Evolutionary conservation across 2,797 vertebrate species (phyloP).

Genomic region (Chrysolophus pictus): DNA sequence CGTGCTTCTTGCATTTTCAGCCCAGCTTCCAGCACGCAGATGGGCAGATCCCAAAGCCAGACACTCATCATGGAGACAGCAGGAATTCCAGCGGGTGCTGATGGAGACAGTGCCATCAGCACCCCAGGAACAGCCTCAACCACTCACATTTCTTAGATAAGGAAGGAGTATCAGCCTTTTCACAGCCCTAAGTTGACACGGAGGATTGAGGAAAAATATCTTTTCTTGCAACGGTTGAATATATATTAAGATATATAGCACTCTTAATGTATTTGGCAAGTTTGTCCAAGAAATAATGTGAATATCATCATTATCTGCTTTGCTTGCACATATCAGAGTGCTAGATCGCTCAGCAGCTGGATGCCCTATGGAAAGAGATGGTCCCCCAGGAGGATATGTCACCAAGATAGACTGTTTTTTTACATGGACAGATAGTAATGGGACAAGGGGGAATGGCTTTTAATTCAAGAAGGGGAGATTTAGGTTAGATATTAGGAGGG

Average conservation of each 20-base stretch:
- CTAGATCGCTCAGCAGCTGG: neutral
- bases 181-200: neutral
- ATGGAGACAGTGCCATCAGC: fast-evolving
- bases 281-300: neutral
- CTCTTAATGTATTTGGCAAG: fast-evolving
- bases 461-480: too few relatives aligned
- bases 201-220: neutral
- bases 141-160: neutral
- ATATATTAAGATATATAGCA: fast-evolving
- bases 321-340: fast-evolving
- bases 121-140: neutral
- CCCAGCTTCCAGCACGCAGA: neutral
- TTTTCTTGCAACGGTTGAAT: neutral
- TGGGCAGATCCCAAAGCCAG: neutral
- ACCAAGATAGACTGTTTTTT: neutral
- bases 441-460: too few relatives aligned
- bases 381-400: neutral
- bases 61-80: fast-evolving
- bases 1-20: neutral
- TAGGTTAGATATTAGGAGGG: too few relatives aligned
- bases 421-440: too few relatives aligned
- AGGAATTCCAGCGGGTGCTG: neutral
- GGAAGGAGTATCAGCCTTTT: neutral
- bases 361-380: neutral
- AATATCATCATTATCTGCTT: neutral